Conservation (phyloP, 92 coral and sea anemone genomes). For the Zoanthus sociatus region DNA sequence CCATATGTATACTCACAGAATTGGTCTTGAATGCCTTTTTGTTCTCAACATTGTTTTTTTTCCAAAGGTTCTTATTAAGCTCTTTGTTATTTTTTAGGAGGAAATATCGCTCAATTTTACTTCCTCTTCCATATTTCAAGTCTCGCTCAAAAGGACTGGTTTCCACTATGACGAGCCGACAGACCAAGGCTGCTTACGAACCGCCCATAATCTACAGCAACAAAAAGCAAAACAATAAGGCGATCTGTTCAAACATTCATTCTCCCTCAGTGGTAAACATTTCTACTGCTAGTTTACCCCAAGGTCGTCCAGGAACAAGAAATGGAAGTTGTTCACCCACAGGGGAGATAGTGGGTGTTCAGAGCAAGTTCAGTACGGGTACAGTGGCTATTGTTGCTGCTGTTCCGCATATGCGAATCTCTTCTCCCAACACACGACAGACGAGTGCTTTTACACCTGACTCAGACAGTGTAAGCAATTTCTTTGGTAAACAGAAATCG, state of each 20-base stretch:
- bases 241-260: slow-evolving; percentile 40
- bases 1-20: too few species aligned
- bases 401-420: background rate
- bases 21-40: too few species aligned
- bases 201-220: slow-evolving; percentile 64
- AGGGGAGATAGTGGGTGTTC: slow-evolving; percentile 58
- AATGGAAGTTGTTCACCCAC: slow-evolving; percentile 54
- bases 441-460: slow-evolving; percentile 33
- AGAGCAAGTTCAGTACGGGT: slow-evolving; percentile 64
- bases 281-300: slow-evolving; percentile 71
- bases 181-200: slow-evolving; percentile 54
- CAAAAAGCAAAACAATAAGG: slow-evolving; percentile 28
- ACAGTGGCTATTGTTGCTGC: slow-evolving; percentile 64
- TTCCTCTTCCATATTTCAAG: slow-evolving; percentile 81
- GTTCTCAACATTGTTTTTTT: background rate
- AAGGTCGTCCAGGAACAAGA: slow-evolving; percentile 67
- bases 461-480: slow-evolving; percentile 24
- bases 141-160: slow-evolving; percentile 52
- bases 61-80: background rate
- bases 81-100: slow-evolving; percentile 34
- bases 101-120: slow-evolving; percentile 65
- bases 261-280: slow-evolving; percentile 83
- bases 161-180: slow-evolving; percentile 49
- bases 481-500: slow-evolving; percentile 10
- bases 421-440: slow-evolving; percentile 52